These are phyloP conservation scores for Pelochelys cantorii DNA, from an alignment of 2,797 vertebrate species.

Conservation along the genomic window DNA sequence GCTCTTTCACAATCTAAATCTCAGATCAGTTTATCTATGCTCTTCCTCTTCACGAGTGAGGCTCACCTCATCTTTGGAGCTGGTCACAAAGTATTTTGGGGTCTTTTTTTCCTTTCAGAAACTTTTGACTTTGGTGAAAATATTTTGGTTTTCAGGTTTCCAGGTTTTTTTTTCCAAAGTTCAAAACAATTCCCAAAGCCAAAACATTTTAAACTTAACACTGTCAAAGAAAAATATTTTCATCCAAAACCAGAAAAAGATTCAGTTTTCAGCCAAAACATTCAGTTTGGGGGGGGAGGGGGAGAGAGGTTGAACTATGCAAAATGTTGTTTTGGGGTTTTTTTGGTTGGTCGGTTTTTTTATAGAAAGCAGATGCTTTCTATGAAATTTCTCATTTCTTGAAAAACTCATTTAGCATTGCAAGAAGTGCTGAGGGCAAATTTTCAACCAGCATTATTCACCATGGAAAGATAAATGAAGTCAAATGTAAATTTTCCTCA, in stretches of 20 bases:
- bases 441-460: constrained; percentile 19
- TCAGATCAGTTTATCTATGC: neutral
- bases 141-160: no score
- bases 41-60: neutral
- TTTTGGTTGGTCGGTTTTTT: neutral
- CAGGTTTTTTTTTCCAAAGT: neutral
- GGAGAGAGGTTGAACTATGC: neutral
- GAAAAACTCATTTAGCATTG: constrained; percentile 43
- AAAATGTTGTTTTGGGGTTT: neutral
- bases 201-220: neutral
- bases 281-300: neutral
- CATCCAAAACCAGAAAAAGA: neutral
- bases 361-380: neutral
- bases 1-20: neutral
- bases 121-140: neutral
- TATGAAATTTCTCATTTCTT: constrained; percentile 48
- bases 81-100: neutral
- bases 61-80: neutral
- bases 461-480: constrained; percentile 22
- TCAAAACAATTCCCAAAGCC: neutral
- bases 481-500: constrained; percentile 12
- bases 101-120: neutral
- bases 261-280: neutral
- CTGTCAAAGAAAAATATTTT: neutral
- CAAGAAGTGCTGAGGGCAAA: constrained; percentile 49